Base-by-base conservation (phyloP, 2,888 invertebrate species). In the Andrena minutula region DNA sequence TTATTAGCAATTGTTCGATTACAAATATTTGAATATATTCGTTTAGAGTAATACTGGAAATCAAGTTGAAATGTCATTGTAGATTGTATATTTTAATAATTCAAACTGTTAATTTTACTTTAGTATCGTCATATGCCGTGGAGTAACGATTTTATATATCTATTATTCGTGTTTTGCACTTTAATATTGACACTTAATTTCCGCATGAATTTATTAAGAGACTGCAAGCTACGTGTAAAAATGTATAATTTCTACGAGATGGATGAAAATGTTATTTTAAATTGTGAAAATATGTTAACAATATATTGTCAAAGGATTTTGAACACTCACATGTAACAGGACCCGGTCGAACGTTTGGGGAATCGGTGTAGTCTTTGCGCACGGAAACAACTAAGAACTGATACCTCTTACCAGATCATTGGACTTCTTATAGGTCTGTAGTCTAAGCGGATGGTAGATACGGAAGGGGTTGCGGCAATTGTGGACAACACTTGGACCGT, bases 381-480 rank as follows among this genome's bases (percentile, higher is more conserved):
- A 88, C 88, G 85, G 86, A 90, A 88, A 88, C 89, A 91, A 89
- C 89, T 89, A 90, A 90, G 89, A 91, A 93, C 93, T 93, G 93
- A 92, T 93, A 92, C 91, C 83, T 89, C 80, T 89, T 89, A 84
- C 89, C 85, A 87, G 89, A 83, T 88, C 88, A 91, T 90, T 89
- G 89, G 87, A 89, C 88, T 89, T 93, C 92, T 93, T 93, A 93
- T 93, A 93, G 89, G 90, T 89, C 87, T 87, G 89, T 89, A 89
- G 86, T 91, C 90, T 90, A 91, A 89, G 86, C 86, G 87, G 87
- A 85, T 88, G 86, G 88, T 80, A 75, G 75, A 79, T 76, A 86
- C 90, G 92, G 92, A 89, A 92, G 93, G 92, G 92, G 90, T 91
- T 91, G 90, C 69, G 60, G 79, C 76, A 79, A 61, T 78, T 72